Evolutionary conservation across 2,888 invertebrate species (phyloP), one percentile per base, ranked within the genome.

Genomic region (Caenorhabditis virilis): DNA sequence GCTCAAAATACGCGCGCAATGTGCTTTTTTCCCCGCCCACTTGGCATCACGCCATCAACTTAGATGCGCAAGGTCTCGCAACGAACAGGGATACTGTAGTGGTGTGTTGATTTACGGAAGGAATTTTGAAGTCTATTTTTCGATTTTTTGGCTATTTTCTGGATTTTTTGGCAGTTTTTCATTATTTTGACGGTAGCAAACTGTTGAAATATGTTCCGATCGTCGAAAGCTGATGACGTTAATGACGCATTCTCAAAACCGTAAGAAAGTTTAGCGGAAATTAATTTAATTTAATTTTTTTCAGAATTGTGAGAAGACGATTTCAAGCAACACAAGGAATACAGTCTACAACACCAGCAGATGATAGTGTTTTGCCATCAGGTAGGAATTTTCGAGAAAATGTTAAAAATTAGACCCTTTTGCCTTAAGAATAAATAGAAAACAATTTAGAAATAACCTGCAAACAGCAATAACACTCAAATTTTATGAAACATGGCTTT

Each of bases 181-280:
- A 42, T n/a, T 11, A 25, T 13, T 9, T 41, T 41, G 46, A 11
- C 16, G 6, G 23, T 5, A 39, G 16, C 69, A 15, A 50, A 68
- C 15, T 52, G n/a, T n/a, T n/a, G n/a, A n/a, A n/a, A n/a, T n/a
- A n/a, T n/a, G n/a, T n/a, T n/a, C n/a, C n/a, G n/a, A n/a, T n/a
- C n/a, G n/a, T n/a, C n/a, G n/a, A n/a, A n/a, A n/a, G n/a, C n/a
- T n/a, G n/a, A 70, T 4, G 65, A 72, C 9, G 58, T 55, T 13
- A 64, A 73, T 45, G 62, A 64, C 18, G 70, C 71, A 3, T 75
- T 75, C 42, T 73, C 73, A 2, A 73, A 69, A 50, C 72, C 76
- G 76, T 76, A 56, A 56, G 74, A 67, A 25, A 51, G 39, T n/a
- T 16, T 18, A 39, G 7, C 5, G n/a, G n/a, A 33, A 42, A 30